phyloP scores from a whole-genome alignment of 2,888 invertebrate genomes.

The Trichogramma dendrolimi region DNA sequence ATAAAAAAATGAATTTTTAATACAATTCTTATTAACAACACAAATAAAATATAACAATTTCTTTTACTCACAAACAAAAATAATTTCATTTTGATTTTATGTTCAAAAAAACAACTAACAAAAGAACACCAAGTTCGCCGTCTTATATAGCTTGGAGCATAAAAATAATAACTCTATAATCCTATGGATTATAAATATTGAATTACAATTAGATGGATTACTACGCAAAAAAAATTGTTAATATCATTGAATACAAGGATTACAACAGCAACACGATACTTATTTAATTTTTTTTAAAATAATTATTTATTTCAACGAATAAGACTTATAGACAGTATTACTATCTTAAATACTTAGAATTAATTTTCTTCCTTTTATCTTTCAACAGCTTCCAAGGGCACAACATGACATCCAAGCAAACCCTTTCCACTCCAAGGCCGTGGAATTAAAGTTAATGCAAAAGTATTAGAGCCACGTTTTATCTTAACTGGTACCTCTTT shows the following conservation, averaged over 20 bases:
- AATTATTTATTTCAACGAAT: conserved; percentile 20
- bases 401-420: conserved; percentile 69
- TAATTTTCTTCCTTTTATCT: conserved; percentile 35
- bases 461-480: conserved; percentile 54
- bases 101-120: conserved; percentile 3
- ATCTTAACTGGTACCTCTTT: conserved; percentile 56
- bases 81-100: conserved; percentile 12
- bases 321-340: conserved; percentile 24
- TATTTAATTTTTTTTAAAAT: conserved; percentile 17
- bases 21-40: conserved; percentile 1
- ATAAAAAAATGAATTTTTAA: not conserved
- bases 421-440: conserved; percentile 75
- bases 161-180: too few species aligned
- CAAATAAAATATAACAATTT: not conserved
- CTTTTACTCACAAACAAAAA: conserved; percentile 16
- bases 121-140: too few species aligned
- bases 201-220: too few species aligned
- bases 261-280: too few species aligned
- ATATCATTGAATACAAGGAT: too few species aligned
- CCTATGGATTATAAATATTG: too few species aligned
- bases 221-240: too few species aligned
- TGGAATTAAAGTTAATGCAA: conserved; percentile 64
- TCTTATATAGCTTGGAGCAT: too few species aligned
- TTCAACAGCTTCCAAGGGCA: conserved; percentile 53
- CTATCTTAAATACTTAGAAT: conserved; percentile 14